Evolutionary conservation across 92 coral and sea anemone species (phyloP).

Genomic region (Porites evermanni): DNA sequence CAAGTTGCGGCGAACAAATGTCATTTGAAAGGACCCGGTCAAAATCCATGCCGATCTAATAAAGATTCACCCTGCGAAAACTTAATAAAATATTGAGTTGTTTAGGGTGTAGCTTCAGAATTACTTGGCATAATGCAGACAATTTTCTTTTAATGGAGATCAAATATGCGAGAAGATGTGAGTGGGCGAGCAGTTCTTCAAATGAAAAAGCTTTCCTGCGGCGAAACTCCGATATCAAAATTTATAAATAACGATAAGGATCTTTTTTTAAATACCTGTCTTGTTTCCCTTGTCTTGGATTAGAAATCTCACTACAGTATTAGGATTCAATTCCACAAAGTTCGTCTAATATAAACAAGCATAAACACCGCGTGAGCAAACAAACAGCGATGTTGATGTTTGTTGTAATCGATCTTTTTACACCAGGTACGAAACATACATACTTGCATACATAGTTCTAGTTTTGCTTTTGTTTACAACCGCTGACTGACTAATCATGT

Average conservation of each 20-base stretch:
- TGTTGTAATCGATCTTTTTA: no score
- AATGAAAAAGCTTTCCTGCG: neutral
- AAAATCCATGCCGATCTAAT: constrained; percentile 68
- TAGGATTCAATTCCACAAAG: neutral
- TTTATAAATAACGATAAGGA: neutral
- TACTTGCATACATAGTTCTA: neutral
- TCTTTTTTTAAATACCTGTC: neutral
- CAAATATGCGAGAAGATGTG: neutral
- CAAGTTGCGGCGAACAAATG: constrained; percentile 46
- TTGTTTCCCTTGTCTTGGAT: neutral
- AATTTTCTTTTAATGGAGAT: neutral
- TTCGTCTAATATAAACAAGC: neutral
- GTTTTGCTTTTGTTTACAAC: neutral
- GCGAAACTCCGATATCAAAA: neutral
- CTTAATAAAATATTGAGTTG: constrained; percentile 9
- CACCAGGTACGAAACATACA: no score
- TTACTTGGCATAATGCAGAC: neutral
- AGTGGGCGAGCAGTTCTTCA: neutral
- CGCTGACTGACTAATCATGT: constrained; percentile 41
- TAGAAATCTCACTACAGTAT: neutral
- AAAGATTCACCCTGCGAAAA: neutral
- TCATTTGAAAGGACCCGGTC: constrained; percentile 73
- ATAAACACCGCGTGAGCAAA: neutral
- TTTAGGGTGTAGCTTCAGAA: neutral
- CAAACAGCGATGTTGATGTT: no score